These are phyloP conservation scores for Myiopsitta monachus DNA, from an alignment of 2,113 vertebrate species.

Conservation along the genomic window DNA sequence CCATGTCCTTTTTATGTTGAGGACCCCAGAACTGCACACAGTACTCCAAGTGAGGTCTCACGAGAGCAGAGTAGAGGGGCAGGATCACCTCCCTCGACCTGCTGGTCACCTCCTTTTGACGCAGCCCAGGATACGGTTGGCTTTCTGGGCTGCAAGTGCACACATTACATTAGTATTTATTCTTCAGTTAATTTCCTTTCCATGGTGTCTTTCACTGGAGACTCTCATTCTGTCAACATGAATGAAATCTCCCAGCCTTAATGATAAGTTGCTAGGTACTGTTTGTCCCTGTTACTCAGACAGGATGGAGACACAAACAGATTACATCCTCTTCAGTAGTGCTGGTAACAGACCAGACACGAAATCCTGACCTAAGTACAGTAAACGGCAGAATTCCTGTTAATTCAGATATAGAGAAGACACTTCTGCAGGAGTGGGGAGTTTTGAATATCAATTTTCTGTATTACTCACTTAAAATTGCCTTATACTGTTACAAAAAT, in stretches of 20 bases:
- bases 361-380: not conserved
- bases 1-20: no score
- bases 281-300: not conserved
- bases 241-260: not conserved
- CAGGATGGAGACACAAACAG: not conserved
- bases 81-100: no score
- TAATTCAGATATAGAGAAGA: not conserved
- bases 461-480: not conserved
- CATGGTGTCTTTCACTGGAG: not conserved
- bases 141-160: no score
- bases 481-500: not conserved
- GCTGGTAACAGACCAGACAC: not conserved
- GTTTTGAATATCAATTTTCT: not conserved
- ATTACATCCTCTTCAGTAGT: not conserved
- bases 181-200: not conserved
- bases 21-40: no score
- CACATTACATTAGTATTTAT: not conserved
- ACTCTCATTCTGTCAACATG: not conserved
- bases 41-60: no score
- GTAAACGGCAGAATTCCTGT: not conserved
- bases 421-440: not conserved
- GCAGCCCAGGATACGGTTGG: no score
- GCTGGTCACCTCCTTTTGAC: no score
- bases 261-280: not conserved
- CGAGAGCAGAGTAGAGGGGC: no score